Percentiles rank a stretch among this genome's conserved stretches.
These are phyloP conservation scores for Zeugodacus cucurbitae DNA, from an alignment of 1,140 invertebrate species.

Conservation along the genomic window DNA sequence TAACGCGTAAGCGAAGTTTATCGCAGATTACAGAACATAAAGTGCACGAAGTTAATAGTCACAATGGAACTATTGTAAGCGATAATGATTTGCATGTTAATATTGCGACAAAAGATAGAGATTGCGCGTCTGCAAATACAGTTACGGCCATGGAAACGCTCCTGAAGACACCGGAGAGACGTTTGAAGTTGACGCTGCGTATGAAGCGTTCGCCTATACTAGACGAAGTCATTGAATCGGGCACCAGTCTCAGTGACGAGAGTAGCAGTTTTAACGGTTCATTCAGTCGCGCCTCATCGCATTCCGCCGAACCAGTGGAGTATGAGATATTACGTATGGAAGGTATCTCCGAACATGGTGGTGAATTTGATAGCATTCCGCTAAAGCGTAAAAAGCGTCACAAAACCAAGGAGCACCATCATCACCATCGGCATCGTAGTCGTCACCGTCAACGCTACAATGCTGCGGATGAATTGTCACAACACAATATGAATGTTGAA, in stretches of 20 bases:
- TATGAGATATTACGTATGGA: conserved; percentile 87
- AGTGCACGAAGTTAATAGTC: not conserved
- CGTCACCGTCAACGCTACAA: conserved; percentile 45
- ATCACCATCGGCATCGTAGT: conserved; percentile 41
- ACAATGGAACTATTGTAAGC: not conserved
- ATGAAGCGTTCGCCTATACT: conserved; percentile 88
- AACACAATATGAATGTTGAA: not conserved
- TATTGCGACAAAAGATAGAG: not conserved
- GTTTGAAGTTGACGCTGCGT: conserved; percentile 82
- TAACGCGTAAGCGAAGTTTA: not conserved
- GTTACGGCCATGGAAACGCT: conserved; percentile 53
- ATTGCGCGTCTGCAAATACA: conserved; percentile 37
- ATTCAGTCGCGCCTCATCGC: conserved; percentile 44
- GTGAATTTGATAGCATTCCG: conserved; percentile 62
- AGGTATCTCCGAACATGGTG: conserved; percentile 75
- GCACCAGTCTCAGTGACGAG: conserved; percentile 75
- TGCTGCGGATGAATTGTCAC: not conserved
- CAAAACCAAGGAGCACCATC: conserved; percentile 72
- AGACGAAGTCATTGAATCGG: conserved; percentile 86
- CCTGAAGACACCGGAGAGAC: conserved; percentile 69
- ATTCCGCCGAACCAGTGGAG: conserved; percentile 66
- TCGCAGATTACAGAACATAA: not conserved
- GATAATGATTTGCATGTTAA: not conserved
- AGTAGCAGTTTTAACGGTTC: conserved; percentile 44
- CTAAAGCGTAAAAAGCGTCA: conserved; percentile 75